Evolutionary conservation across 2,113 vertebrate genomes (phyloP).

Genomic region (Charadrius vociferus): DNA sequence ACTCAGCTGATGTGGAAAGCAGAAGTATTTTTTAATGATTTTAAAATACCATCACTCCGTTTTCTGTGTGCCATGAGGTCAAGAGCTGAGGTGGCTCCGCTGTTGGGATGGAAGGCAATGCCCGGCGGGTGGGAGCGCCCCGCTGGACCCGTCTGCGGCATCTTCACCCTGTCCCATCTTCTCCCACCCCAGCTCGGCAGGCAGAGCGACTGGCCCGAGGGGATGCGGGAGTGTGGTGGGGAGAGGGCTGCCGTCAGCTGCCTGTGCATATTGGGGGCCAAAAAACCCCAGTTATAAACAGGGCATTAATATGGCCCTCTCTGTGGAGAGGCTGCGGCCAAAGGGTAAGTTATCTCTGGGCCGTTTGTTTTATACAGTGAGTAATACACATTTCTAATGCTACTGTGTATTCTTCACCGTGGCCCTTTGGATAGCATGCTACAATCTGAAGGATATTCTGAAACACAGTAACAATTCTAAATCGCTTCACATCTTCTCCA

Average conservation of each 20-base stretch:
- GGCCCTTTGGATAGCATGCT: neutral
- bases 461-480: neutral
- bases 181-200: neutral
- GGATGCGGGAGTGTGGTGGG: neutral
- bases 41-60: neutral
- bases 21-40: neutral
- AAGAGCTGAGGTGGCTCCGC: neutral
- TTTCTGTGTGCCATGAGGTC: neutral
- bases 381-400: too few species aligned
- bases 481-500: neutral
- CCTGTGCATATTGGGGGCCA: too few species aligned
- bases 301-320: neutral
- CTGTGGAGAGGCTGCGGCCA: neutral
- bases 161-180: neutral
- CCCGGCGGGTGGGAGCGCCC: accelerated
- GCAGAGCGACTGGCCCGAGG: neutral
- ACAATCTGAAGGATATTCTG: neutral
- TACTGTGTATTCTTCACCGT: neutral
- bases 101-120: neutral
- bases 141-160: accelerated
- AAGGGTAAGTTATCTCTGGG: neutral
- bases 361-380: neutral
- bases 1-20: neutral
- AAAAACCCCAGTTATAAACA: neutral
- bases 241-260: neutral